A percentile compares a stretch with the other conserved stretches of the same genome.
These are phyloP conservation scores for Hyla sarda DNA, from an alignment of 2,113 vertebrate genomes.

Conservation along the genomic window DNA sequence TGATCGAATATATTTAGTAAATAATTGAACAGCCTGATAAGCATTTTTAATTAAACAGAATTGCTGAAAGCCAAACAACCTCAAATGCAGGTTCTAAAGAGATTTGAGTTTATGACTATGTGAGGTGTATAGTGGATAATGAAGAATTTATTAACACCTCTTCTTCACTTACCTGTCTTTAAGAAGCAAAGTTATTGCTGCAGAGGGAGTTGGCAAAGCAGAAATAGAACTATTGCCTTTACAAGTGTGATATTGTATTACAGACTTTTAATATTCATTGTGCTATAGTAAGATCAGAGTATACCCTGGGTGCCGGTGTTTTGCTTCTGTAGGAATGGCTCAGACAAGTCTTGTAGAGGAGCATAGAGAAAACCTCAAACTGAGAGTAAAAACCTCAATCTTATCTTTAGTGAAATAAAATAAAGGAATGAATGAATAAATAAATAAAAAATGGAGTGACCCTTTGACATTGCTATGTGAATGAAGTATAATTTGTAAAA, in stretches of 20 bases:
- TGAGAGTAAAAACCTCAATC: no score
- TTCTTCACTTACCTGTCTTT: neutral
- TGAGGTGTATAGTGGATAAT: neutral
- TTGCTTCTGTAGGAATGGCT: neutral
- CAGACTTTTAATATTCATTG: neutral
- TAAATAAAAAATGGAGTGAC: neutral
- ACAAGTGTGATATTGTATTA: neutral
- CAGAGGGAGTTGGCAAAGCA: neutral
- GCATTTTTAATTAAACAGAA: conserved; percentile 40
- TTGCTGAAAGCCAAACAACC: conserved; percentile 13
- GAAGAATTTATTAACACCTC: conserved; percentile 6
- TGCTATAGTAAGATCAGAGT: neutral
- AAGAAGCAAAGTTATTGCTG: conserved; percentile 9
- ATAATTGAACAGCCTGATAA: conserved; percentile 35
- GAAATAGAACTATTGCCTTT: neutral
- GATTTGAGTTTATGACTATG: neutral
- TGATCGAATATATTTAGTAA: conserved; percentile 13
- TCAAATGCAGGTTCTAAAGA: conserved; percentile 27
- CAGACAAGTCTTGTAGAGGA: neutral
- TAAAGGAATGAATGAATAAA: no score
- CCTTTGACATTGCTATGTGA: no score
- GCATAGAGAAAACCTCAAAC: neutral
- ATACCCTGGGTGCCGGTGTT: neutral
- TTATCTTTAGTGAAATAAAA: no score
- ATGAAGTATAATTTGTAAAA: no score